Percentiles rank a stretch among this genome's conserved stretches.
These are phyloP conservation scores for Baryphthengus martii DNA, from an alignment of 2,113 vertebrate species.

Conservation along the genomic window DNA sequence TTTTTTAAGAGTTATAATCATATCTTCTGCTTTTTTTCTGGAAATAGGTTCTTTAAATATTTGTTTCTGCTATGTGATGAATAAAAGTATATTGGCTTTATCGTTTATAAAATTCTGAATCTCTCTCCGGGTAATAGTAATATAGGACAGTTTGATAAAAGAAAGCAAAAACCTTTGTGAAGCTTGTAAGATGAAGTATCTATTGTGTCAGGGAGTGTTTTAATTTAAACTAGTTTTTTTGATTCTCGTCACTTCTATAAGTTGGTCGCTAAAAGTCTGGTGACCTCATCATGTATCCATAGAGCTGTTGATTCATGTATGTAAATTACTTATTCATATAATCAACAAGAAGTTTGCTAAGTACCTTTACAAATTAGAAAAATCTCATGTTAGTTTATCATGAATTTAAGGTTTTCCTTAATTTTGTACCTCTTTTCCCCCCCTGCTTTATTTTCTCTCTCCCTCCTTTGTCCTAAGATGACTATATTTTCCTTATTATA, in stretches of 20 bases:
- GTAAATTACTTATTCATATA: slow-evolving; percentile 1
- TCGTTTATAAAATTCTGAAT: not conserved
- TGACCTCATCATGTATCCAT: not conserved
- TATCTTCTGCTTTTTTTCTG: not conserved
- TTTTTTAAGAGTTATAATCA: not conserved
- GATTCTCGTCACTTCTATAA: not conserved
- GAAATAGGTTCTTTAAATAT: not conserved
- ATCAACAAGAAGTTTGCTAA: not conserved
- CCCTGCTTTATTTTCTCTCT: not conserved
- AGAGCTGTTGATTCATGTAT: not conserved
- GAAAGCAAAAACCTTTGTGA: not conserved
- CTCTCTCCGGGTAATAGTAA: not conserved
- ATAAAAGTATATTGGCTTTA: not conserved
- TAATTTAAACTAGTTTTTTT: not conserved
- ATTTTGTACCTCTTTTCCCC: not conserved
- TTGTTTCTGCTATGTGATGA: not conserved
- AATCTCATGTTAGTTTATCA: not conserved
- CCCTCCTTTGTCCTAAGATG: not conserved
- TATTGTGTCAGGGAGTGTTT: not conserved
- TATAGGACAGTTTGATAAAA: not conserved
- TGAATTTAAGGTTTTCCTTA: not conserved
- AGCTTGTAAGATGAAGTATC: not conserved
- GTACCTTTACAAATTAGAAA: not conserved
- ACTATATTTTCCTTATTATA: not conserved
- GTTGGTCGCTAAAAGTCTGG: not conserved